Percentiles rank a stretch among this genome's conserved stretches.
Evolutionary conservation across 2,888 invertebrate species (phyloP).

Genomic region (Nomada ferruginata): DNA sequence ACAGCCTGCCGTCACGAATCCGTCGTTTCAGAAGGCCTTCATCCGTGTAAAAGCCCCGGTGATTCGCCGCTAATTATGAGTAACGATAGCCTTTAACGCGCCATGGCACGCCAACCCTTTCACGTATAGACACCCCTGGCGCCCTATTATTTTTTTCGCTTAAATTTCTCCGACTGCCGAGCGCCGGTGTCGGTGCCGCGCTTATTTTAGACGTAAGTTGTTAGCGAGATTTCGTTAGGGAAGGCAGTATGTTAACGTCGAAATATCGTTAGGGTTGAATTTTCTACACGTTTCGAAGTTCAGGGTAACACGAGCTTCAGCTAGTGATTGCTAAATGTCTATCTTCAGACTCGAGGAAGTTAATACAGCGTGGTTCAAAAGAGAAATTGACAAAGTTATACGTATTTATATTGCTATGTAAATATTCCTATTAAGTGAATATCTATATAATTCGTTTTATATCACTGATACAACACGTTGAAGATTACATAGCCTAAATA

Average conservation of each 20-base stretch:
- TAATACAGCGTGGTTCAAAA: background rate
- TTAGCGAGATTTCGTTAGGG: conserved; percentile 44
- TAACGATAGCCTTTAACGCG: conserved; percentile 78
- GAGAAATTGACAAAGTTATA: background rate
- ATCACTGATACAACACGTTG: no score
- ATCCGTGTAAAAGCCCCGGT: conserved; percentile 75
- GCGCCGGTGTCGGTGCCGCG: conserved; percentile 26
- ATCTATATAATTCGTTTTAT: no score
- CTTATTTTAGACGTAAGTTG: conserved; percentile 49
- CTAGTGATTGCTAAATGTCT: background rate
- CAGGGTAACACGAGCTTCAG: background rate
- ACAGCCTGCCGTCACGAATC: conserved; percentile 74
- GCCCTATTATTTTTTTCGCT: conserved; percentile 55
- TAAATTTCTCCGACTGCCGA: conserved; percentile 53
- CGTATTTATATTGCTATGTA: background rate
- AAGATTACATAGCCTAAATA: no score
- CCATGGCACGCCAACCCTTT: conserved; percentile 70
- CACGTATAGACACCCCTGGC: conserved; percentile 41
- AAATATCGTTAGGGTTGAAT: conserved; percentile 28
- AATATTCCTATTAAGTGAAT: no score
- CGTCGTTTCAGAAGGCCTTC: conserved; percentile 74
- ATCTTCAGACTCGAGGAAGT: background rate
- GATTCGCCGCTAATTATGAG: conserved; percentile 79
- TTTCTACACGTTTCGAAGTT: background rate
- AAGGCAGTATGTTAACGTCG: conserved; percentile 15